These are phyloP conservation scores for Aegotheles bennettii DNA, from an alignment of 2,113 vertebrate species.

Conservation along the genomic window DNA sequence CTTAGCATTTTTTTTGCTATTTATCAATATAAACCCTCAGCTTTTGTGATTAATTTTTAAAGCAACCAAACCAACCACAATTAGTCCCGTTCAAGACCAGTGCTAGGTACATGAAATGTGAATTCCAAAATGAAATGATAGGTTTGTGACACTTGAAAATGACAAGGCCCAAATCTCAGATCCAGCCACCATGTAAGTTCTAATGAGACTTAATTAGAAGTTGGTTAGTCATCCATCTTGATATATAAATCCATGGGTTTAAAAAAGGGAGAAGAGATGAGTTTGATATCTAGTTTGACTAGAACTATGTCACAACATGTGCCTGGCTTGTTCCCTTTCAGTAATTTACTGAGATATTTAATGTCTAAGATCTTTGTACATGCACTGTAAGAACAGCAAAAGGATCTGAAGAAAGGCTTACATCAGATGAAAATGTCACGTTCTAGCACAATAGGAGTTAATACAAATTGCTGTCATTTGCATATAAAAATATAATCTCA, in stretches of 20 bases:
- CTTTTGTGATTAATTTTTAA: not conserved
- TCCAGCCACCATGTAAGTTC: not conserved
- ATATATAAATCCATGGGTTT: not conserved
- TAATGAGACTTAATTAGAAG: not conserved
- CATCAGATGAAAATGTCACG: not conserved
- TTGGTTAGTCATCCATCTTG: not conserved
- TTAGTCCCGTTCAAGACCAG: not conserved
- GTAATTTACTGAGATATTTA: not conserved
- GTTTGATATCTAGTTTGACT: not conserved
- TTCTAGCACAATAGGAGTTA: constrained; percentile 33
- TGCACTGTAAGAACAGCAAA: not conserved
- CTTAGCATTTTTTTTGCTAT: not conserved
- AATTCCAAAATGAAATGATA: not conserved
- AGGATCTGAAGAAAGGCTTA: not conserved
- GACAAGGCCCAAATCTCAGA: not conserved
- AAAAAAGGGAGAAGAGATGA: not conserved
- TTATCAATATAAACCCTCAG: not conserved
- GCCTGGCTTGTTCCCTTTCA: not conserved
- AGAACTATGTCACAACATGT: not conserved
- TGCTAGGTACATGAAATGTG: not conserved
- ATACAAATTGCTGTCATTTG: constrained; percentile 42
- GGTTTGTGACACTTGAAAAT: not conserved
- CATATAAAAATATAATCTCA: constrained; percentile 23
- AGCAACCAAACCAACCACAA: not conserved
- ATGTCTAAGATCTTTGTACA: not conserved